Conservation (phyloP, 2,113 vertebrate genomes). For the Oxyruncus cristatus region DNA sequence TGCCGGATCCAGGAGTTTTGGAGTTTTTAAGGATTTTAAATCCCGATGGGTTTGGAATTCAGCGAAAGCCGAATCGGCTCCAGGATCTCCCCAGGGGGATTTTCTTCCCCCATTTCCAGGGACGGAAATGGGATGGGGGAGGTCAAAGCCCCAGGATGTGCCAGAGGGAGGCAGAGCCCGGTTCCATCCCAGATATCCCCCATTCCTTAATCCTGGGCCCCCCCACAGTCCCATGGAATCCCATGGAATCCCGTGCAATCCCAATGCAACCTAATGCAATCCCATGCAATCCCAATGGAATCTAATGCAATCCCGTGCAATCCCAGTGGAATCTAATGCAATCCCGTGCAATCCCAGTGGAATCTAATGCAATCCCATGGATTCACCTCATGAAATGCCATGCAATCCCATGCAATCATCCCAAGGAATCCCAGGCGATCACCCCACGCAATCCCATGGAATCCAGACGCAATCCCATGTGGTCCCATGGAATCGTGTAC, state of each 20-base stretch:
- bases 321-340: neutral
- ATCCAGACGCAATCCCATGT: neutral
- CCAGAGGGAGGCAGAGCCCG: rapidly evolving
- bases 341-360: neutral
- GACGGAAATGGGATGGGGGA: neutral
- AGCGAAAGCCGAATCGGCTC: rapidly evolving
- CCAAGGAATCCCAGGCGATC: neutral
- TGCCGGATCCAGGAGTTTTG: neutral
- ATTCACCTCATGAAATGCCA: neutral
- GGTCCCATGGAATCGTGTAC: neutral
- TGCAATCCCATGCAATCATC: neutral
- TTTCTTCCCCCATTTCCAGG: neutral
- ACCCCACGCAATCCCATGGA: neutral
- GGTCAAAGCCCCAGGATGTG: neutral
- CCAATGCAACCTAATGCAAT: too few species aligned
- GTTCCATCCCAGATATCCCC: neutral
- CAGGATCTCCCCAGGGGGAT: rapidly evolving
- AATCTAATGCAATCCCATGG: neutral
- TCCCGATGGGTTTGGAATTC: neutral
- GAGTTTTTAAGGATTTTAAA: neutral
- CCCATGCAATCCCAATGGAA: neutral
- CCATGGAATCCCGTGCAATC: neutral
- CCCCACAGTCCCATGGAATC: neutral
- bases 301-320: neutral
- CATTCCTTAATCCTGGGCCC: rapidly evolving